Conservation (phyloP, 2,113 vertebrate species). For the Chaetorhynchus papuensis region DNA sequence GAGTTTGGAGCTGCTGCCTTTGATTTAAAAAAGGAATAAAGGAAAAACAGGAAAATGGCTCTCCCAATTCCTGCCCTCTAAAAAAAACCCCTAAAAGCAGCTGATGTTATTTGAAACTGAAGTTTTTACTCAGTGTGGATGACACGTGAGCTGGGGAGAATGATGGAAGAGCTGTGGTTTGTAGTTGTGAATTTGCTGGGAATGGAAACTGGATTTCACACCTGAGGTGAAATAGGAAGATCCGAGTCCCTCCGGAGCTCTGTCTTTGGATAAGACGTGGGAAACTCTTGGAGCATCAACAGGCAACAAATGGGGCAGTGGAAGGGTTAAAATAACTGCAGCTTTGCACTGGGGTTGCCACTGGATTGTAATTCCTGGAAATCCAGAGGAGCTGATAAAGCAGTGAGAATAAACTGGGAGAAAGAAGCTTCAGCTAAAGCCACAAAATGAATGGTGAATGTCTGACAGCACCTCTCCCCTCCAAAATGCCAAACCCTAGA, state of each 20-base stretch:
- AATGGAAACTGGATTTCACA: constrained; percentile 3
- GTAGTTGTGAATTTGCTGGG: background rate
- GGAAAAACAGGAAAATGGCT: background rate
- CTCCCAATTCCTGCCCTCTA: background rate
- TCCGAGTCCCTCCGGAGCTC: fast-evolving
- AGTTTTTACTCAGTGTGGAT: background rate
- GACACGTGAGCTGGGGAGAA: background rate
- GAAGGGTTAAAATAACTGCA: background rate
- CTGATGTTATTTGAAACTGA: background rate
- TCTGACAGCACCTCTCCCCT: background rate
- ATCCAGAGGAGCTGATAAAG: background rate
- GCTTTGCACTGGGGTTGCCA: background rate
- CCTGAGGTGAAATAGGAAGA: background rate
- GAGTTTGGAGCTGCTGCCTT: background rate
- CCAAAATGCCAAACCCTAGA: background rate
- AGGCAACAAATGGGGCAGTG: background rate
- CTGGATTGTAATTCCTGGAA: background rate
- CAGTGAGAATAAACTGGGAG: background rate
- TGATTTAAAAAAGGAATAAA: background rate
- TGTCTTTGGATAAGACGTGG: background rate
- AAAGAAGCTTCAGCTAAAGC: background rate
- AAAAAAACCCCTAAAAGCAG: background rate
- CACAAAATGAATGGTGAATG: fast-evolving
- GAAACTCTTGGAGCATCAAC: background rate
- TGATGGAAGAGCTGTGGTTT: background rate